Conservation (phyloP, 2,113 vertebrate species). For the Catharus minimus region DNA sequence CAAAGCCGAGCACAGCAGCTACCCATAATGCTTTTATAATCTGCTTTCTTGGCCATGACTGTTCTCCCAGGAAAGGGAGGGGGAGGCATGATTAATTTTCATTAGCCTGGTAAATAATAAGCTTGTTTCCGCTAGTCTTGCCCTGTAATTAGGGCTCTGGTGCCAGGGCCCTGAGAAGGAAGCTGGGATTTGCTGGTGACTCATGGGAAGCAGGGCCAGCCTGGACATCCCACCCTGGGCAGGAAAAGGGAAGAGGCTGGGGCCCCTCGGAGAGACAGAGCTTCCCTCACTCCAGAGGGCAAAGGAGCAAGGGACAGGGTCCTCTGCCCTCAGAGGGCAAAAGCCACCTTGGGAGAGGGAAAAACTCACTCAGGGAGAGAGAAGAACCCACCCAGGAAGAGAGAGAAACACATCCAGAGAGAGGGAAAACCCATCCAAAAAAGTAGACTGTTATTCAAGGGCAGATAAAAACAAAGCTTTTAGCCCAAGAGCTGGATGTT, state of each 20-base stretch:
- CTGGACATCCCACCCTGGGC: not conserved
- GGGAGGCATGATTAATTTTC: conserved; percentile 47
- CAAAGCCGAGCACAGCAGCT: not conserved
- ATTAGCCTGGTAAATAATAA: conserved; percentile 54
- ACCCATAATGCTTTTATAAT: not conserved
- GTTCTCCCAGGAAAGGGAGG: conserved; percentile 19
- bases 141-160: conserved; percentile 28
- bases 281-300: accelerated
- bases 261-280: accelerated
- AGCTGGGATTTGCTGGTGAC: conserved; percentile 33
- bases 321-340: not conserved
- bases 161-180: conserved; percentile 16
- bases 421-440: not conserved
- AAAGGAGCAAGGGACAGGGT: not conserved
- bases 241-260: not conserved
- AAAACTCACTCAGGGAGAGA: not conserved
- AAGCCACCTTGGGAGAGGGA: not conserved
- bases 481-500: not conserved
- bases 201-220: not conserved
- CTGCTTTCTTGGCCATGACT: conserved; percentile 2
- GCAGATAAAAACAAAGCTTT: not conserved
- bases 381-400: not conserved
- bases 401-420: not conserved
- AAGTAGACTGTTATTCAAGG: not conserved
- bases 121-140: conserved; percentile 32